Evolutionary conservation across 30 jellyfish, hydroid and myxozoan genomes (phyloP).

Genomic region (Aurelia sp.): DNA sequence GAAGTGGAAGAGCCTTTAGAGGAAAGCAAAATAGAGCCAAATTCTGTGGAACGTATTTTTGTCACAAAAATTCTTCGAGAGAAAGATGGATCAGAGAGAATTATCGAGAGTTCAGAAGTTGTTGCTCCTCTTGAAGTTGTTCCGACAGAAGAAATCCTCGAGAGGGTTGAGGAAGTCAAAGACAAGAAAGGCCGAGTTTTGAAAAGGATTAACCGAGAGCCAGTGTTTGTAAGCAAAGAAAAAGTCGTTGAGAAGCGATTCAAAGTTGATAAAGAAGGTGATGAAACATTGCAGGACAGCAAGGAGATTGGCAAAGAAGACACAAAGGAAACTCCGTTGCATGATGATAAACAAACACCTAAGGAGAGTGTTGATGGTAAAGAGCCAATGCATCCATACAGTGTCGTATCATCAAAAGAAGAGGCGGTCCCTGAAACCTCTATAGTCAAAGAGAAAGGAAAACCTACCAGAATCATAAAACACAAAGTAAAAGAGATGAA

Average conservation of each 20-base stretch:
- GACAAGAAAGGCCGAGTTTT: not conserved
- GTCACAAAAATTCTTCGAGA: not conserved
- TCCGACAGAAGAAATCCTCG: not conserved
- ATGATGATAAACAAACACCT: not conserved
- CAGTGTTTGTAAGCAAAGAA: constrained; percentile 41
- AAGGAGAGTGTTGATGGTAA: not conserved
- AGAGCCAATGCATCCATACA: constrained; percentile 14
- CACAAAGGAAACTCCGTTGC: not conserved
- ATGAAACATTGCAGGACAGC: constrained; percentile 45
- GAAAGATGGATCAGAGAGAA: constrained; percentile 31
- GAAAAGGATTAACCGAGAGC: not conserved
- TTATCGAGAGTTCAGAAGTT: constrained; percentile 7
- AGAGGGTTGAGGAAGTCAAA: not conserved
- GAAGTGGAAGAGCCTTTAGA: constrained; percentile 42
- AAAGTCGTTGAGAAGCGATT: constrained; percentile 50
- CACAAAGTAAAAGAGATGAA: constrained; percentile 2
- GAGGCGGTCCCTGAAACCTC: constrained; percentile 33
- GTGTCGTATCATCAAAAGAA: constrained; percentile 27
- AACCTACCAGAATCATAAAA: not conserved
- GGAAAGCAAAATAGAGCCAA: constrained; percentile 4
- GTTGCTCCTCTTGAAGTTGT: not conserved
- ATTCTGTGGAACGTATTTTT: not conserved
- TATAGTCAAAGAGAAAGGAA: constrained; percentile 28
- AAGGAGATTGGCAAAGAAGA: constrained; percentile 7
- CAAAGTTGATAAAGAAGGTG: constrained; percentile 79